Conservation (phyloP, 2,888 invertebrate species). For the Cheilosia grossa region DNA sequence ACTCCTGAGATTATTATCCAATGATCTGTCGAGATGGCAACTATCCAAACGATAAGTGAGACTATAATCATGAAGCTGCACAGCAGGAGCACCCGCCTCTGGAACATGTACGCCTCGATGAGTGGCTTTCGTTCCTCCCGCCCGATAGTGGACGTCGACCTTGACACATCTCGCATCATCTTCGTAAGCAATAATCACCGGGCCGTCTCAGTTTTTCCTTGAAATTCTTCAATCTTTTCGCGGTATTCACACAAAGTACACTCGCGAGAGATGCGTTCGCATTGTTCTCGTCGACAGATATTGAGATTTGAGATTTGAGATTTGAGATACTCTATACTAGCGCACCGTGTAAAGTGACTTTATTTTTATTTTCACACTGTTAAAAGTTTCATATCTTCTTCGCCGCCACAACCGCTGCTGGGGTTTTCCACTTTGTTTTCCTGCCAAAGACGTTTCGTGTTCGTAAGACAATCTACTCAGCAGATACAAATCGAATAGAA, state of each 20-base stretch:
- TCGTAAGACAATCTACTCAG: slow-evolving; percentile 24
- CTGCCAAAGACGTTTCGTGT: slow-evolving; percentile 26
- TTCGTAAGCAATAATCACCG: background rate
- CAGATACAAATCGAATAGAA: slow-evolving; percentile 48
- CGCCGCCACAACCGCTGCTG: background rate
- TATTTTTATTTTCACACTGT: slow-evolving; percentile 31
- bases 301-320: background rate
- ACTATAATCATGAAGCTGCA: slow-evolving; percentile 88
- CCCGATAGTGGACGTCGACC: slow-evolving; percentile 87
- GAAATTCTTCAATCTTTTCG: slow-evolving; percentile 8
- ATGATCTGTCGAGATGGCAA: slow-evolving; percentile 89
- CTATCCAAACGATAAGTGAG: slow-evolving; percentile 88
- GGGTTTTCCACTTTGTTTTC: slow-evolving; percentile 45
- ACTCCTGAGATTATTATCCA: slow-evolving; percentile 87
- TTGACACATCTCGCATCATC: slow-evolving; percentile 84
- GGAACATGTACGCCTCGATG: slow-evolving; percentile 87
- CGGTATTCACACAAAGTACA: slow-evolving; percentile 6
- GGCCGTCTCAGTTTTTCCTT: background rate
- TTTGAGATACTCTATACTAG: slow-evolving; percentile 6
- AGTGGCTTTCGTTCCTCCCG: slow-evolving; percentile 85
- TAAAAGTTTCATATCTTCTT: slow-evolving; percentile 46
- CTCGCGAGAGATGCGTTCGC: slow-evolving; percentile 36
- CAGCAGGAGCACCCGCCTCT: slow-evolving; percentile 88
- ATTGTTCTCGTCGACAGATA: slow-evolving; percentile 41
- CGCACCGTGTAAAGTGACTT: background rate